A percentile compares a stretch with the other conserved stretches of the same genome.
Evolutionary conservation across 2,888 invertebrate species (phyloP).

Genomic region (Eupithecia dodoneata): DNA sequence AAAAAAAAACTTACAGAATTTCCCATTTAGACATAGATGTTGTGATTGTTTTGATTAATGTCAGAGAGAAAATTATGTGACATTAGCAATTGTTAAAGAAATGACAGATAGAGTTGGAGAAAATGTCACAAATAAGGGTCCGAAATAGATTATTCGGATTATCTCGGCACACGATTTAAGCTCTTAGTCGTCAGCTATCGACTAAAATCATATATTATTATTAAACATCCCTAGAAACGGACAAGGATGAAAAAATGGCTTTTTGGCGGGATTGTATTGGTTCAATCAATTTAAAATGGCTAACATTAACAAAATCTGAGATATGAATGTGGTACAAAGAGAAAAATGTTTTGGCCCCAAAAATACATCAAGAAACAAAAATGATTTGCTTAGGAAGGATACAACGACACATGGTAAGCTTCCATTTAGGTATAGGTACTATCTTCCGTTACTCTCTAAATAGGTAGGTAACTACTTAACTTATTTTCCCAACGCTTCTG

Average conservation of each 20-base stretch:
- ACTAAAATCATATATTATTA: not conserved
- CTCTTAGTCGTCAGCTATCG: not conserved
- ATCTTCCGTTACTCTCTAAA: not conserved
- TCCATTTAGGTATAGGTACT: not conserved
- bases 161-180: not conserved
- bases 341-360: conserved; percentile 55
- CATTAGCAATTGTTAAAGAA: not conserved
- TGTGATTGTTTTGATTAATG: not conserved
- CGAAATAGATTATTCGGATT: not conserved
- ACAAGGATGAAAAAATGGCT: not conserved
- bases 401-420: conserved; percentile 57
- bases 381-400: conserved; percentile 68
- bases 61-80: not conserved
- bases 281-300: not conserved
- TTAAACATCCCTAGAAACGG: not conserved
- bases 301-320: not conserved
- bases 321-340: conserved; percentile 74
- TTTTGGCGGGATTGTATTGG: conserved; percentile 1
- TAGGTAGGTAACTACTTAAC: too few relatives aligned
- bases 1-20: not conserved
- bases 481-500: not conserved
- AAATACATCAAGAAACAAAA: conserved; percentile 52
- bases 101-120: not conserved
- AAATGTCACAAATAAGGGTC: not conserved
- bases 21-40: not conserved